phyloP scores from a whole-genome alignment of 1,140 invertebrate species.

The Atopsyche davidsoni region DNA sequence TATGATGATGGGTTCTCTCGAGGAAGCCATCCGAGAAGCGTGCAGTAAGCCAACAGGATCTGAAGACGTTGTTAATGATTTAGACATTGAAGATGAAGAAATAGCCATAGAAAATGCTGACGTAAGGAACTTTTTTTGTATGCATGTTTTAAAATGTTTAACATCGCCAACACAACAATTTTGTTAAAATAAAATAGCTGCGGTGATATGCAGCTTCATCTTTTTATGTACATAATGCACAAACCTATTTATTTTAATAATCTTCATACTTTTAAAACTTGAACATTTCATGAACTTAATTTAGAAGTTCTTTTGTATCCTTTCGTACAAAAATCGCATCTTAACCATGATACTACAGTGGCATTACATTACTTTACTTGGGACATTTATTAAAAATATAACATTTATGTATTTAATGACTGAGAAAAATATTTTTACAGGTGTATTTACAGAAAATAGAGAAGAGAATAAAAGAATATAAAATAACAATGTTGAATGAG shows the following conservation, averaged over 20 bases:
- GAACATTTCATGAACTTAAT: background rate
- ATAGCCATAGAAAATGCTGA: slow-evolving; percentile 77
- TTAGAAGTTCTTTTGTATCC: background rate
- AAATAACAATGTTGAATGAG: slow-evolving; percentile 76
- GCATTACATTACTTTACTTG: too few relatives aligned
- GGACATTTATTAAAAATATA: too few relatives aligned
- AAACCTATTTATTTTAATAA: too few relatives aligned
- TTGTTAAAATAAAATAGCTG: too few relatives aligned
- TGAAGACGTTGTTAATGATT: slow-evolving; percentile 81
- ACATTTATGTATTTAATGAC: too few relatives aligned
- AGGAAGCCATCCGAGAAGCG: slow-evolving; percentile 82
- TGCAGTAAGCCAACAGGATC: slow-evolving; percentile 70
- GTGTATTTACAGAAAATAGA: slow-evolving; percentile 74
- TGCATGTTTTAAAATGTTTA: too few relatives aligned
- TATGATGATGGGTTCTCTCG: slow-evolving; percentile 95
- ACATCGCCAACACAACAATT: too few relatives aligned
- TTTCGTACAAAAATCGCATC: too few relatives aligned
- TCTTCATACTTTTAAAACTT: too few relatives aligned
- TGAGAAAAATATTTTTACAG: slow-evolving; percentile 35
- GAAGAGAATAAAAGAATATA: slow-evolving; percentile 78
- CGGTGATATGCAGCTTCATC: too few relatives aligned
- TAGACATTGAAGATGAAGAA: slow-evolving; percentile 80
- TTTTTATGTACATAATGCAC: too few relatives aligned
- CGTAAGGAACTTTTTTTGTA: slow-evolving; percentile 33
- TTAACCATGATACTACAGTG: too few relatives aligned